Conservation (phyloP, 2,113 vertebrate genomes). For the Equus quagga region DNA sequence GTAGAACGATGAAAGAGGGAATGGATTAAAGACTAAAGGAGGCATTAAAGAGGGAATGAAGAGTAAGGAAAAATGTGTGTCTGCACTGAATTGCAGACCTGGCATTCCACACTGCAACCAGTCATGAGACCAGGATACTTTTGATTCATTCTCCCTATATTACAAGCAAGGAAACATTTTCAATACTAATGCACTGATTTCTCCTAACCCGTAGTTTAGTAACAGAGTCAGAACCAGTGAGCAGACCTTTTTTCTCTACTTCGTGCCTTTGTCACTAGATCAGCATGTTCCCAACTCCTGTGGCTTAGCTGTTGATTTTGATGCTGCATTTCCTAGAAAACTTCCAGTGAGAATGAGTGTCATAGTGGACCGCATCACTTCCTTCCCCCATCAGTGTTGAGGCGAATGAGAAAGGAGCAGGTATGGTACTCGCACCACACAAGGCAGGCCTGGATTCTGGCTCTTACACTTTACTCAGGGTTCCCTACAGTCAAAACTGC, state of each 20-base stretch:
- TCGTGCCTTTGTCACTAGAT: background rate
- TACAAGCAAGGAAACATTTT: constrained; percentile 10
- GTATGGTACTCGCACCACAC: background rate
- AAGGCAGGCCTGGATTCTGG: background rate
- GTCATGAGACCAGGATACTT: background rate
- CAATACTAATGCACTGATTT: background rate
- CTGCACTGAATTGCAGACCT: background rate
- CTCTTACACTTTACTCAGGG: background rate
- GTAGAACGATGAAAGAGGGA: background rate
- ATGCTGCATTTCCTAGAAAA: background rate
- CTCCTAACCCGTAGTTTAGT: background rate
- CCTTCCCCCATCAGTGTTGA: background rate
- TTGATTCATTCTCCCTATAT: background rate
- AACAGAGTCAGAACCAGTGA: background rate
- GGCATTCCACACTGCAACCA: background rate
- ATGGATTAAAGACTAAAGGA: background rate
- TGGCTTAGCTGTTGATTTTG: background rate
- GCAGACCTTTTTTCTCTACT: background rate
- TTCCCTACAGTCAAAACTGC: constrained; percentile 14
- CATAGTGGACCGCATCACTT: background rate
- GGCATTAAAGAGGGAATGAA: background rate
- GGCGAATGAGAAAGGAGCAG: background rate
- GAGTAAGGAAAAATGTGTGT: background rate
- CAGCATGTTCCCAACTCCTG: accelerated
- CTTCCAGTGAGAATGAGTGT: background rate